Conservation (phyloP, 2,888 invertebrate species). For the Dolichomitus sp. region DNA sequence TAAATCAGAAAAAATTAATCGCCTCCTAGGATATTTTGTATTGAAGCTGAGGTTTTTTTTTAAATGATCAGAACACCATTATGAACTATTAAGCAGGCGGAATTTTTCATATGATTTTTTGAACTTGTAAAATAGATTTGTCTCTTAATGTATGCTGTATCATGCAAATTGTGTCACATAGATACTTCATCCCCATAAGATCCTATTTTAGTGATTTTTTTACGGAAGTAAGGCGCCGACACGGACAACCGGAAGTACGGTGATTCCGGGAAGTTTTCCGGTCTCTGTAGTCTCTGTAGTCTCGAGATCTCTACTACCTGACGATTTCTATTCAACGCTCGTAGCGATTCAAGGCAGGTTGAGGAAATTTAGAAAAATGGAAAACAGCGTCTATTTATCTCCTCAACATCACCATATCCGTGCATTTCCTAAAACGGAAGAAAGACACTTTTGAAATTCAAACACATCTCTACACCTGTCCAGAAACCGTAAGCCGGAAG, state of each 20-base stretch:
- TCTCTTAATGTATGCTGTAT: too few species aligned
- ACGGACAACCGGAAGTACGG: conserved; percentile 28
- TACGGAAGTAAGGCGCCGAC: not conserved
- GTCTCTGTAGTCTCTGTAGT: not conserved
- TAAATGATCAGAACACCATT: too few species aligned
- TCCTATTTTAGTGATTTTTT: not conserved
- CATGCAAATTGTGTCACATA: too few species aligned
- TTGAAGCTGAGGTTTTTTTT: too few species aligned
- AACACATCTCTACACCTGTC: not conserved
- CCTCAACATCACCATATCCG: conserved; percentile 33
- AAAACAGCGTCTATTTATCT: conserved; percentile 24
- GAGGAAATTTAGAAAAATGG: conserved; percentile 33
- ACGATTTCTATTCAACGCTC: conserved; percentile 59
- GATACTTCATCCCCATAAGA: not conserved
- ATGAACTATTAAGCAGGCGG: too few species aligned
- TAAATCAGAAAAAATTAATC: too few species aligned
- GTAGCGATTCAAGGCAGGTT: conserved; percentile 52
- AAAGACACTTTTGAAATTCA: not conserved
- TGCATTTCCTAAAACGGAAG: conserved; percentile 6
- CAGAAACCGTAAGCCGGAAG: conserved; percentile 12
- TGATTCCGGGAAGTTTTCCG: not conserved
- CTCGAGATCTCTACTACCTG: conserved; percentile 23
- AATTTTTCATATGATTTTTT: too few species aligned
- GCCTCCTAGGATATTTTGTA: too few species aligned
- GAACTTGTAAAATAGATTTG: too few species aligned